These are phyloP conservation scores for Poliocrania exsul DNA, from an alignment of 2,797 vertebrate species.

Conservation along the genomic window DNA sequence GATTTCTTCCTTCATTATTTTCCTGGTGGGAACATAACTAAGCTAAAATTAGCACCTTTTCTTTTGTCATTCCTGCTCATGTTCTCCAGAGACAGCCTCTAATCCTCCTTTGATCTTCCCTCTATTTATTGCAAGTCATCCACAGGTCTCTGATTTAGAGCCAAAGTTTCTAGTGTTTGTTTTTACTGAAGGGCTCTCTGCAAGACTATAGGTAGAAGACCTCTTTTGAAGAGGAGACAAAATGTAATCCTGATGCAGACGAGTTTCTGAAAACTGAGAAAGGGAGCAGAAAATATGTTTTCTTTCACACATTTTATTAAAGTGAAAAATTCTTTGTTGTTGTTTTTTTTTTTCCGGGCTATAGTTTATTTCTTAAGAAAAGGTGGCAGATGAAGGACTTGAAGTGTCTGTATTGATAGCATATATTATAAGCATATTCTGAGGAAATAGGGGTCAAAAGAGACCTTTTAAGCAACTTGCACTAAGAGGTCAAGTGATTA, in stretches of 20 bases:
- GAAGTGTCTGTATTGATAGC: neutral
- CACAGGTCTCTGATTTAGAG: neutral
- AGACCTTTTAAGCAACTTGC: neutral
- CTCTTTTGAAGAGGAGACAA: neutral
- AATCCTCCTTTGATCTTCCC: slow-evolving; percentile 33
- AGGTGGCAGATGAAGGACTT: neutral
- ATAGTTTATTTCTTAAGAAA: neutral
- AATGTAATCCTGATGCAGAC: neutral
- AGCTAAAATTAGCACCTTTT: neutral
- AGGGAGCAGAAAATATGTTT: neutral
- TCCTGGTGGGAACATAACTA: neutral
- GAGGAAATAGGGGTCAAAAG: neutral
- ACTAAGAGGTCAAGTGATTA: neutral
- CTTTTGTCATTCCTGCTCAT: neutral
- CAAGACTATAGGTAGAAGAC: neutral
- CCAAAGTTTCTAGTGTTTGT: neutral
- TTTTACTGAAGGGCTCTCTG: neutral
- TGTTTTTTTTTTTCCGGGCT: neutral
- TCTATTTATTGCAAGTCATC: neutral
- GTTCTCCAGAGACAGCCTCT: neutral
- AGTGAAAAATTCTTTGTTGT: neutral
- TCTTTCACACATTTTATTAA: neutral
- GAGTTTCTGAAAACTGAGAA: neutral
- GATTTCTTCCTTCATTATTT: neutral
- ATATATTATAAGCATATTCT: neutral